These are phyloP conservation scores for Rhinatrema bivittatum DNA, from an alignment of 2,797 vertebrate species.

Conservation along the genomic window DNA sequence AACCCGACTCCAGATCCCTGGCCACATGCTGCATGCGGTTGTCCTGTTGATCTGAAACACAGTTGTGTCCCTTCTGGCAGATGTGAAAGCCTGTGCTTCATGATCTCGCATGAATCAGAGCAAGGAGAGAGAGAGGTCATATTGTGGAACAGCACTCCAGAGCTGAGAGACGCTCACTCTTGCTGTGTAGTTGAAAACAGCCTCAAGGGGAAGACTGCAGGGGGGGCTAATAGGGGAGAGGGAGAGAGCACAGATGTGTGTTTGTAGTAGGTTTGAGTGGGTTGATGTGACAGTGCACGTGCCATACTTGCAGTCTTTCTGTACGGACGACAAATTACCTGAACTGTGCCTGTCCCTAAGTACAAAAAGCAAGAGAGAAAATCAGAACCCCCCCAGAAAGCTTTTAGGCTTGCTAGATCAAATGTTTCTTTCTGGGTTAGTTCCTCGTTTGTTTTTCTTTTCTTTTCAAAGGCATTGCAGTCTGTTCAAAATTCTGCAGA, in stretches of 20 bases:
- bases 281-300: not conserved
- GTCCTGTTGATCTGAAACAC: fast-evolving
- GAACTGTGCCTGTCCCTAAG: conserved; percentile 8
- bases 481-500: too few relatives aligned
- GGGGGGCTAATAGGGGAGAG: not conserved
- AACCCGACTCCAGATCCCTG: not conserved
- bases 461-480: too few relatives aligned
- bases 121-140: not conserved
- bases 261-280: too few relatives aligned
- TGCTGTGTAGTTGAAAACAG: not conserved
- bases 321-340: conserved; percentile 24
- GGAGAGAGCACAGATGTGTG: not conserved
- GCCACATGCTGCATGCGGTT: not conserved
- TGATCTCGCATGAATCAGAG: not conserved
- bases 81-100: not conserved
- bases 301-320: conserved; percentile 11
- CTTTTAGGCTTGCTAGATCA: conserved; percentile 15
- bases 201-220: not conserved
- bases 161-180: not conserved
- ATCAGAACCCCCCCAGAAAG: conserved; percentile 6
- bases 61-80: not conserved
- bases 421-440: not conserved
- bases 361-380: conserved; percentile 21
- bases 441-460: too few relatives aligned
- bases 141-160: not conserved